Base-by-base conservation (phyloP, 2,797 vertebrate genomes). In the Danio aesculapii region DNA sequence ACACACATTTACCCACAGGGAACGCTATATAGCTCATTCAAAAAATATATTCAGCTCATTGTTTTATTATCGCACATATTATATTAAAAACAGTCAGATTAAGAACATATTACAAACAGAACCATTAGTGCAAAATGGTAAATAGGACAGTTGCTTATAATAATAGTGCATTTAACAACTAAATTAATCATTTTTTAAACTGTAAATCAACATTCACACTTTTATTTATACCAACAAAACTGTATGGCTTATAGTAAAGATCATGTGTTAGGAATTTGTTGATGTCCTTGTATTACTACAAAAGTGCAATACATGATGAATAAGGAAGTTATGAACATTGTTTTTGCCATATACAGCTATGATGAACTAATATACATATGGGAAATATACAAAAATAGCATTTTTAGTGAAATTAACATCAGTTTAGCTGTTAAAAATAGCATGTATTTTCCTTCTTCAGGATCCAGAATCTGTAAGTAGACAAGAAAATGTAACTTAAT, bases 381-480 rank as follows among this genome's bases (percentile, higher is more conserved):
- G 6, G 5, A 82, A 71, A 63, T 76, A 10, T 16, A 74, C 46
- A 77, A 84, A 84, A 70, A 81, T 41, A 88, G 68, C 55, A 84
- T 6, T 53, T 78, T 82, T 82, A n/a, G 66, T 41, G 10, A 30
- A 10, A 14, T 53, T 21, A 64, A 64, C 16, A 52, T 13, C 14
- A 50, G 30, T 5, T 19, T 21, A 8, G 9, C 39, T 47, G 52
- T 52, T 84, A 44, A 14, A 63, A 50, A 61, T 43, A 61, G 8
- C 47, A 19, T 0, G 47, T 30, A 30, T 19, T 19, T 61, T 43
- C 13, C 10, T 14, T 73, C 11, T 88, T 82, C 82, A 84, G 57
- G 73, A 75, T 49, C 84, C 64, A 17, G 71, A 13, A 68, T 74
- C 88, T 91, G 90, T 70, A 84, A 81, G 83, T 58, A 75, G 58